Percentiles rank a stretch among this genome's conserved stretches.
Conservation (phyloP, 2,888 invertebrate species). For the Chirona hameri region DNA sequence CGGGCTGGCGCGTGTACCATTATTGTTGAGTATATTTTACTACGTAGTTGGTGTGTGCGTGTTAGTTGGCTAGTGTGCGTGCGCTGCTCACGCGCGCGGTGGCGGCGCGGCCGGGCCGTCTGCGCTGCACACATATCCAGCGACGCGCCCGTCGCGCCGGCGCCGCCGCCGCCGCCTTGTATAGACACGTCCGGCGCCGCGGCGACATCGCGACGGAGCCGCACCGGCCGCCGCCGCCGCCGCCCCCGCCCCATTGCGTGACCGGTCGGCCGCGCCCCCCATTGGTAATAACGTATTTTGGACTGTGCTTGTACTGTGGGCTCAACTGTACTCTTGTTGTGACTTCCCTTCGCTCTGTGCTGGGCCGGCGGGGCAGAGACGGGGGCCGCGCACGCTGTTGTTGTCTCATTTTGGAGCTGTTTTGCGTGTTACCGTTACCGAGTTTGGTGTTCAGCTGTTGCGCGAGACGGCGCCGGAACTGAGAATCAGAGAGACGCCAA, state of each 20-base stretch:
- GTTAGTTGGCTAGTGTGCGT: background rate
- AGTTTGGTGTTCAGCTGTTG: conserved; percentile 26
- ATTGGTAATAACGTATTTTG: conserved; percentile 24
- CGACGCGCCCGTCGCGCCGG: background rate
- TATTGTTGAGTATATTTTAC: conserved; percentile 28
- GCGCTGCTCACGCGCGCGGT: too few species aligned
- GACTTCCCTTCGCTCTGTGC: conserved; percentile 5
- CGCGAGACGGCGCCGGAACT: background rate
- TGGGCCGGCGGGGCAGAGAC: background rate
- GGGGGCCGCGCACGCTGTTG: background rate
- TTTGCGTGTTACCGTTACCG: conserved; percentile 27
- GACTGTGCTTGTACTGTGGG: conserved; percentile 24
- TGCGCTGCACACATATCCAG: background rate
- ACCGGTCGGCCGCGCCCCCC: background rate
- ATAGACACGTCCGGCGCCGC: background rate
- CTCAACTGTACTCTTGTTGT: conserved; percentile 29
- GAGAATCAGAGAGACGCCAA: conserved; percentile 3
- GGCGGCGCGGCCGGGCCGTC: background rate
- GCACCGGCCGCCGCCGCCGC: background rate
- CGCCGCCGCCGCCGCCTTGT: conserved; percentile 5
- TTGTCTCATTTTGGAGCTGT: conserved; percentile 28
- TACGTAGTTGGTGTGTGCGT: conserved; percentile 25
- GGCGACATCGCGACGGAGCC: background rate
- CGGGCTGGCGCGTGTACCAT: background rate
- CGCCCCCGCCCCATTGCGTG: background rate